Conservation (phyloP, 2,113 vertebrate genomes). For the Nesogale talazaci region DNA sequence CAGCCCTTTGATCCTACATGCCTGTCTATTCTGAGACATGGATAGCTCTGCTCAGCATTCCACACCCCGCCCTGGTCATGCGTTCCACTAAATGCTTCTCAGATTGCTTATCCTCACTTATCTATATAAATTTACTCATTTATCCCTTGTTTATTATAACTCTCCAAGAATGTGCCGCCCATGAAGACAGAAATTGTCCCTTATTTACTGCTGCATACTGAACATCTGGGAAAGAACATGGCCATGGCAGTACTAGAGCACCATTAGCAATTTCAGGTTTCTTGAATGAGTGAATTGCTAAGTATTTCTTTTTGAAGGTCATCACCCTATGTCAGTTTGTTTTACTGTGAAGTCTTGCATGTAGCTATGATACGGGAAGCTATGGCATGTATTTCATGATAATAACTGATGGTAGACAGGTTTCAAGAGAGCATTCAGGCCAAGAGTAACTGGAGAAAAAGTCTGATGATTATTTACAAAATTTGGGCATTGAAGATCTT, state of each 20-base stretch:
- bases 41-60: background rate
- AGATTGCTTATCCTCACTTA: background rate
- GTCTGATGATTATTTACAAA: background rate
- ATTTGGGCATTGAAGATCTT: background rate
- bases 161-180: background rate
- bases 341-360: background rate
- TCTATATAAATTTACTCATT: background rate
- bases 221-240: accelerated
- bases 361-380: background rate
- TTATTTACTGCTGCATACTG: background rate
- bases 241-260: accelerated
- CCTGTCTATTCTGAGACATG: background rate
- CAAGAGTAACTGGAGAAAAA: background rate
- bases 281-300: background rate
- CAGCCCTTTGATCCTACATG: background rate
- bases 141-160: background rate
- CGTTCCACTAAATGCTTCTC: background rate
- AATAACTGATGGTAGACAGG: background rate
- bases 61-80: background rate
- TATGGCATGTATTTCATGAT: background rate
- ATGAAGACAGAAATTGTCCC: background rate
- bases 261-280: background rate
- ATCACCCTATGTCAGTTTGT: background rate
- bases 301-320: background rate
- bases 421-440: background rate